Evolutionary conservation across 2,113 vertebrate genomes (phyloP), one percentile per base, ranked within the genome.

Genomic region (Pipa parva): DNA sequence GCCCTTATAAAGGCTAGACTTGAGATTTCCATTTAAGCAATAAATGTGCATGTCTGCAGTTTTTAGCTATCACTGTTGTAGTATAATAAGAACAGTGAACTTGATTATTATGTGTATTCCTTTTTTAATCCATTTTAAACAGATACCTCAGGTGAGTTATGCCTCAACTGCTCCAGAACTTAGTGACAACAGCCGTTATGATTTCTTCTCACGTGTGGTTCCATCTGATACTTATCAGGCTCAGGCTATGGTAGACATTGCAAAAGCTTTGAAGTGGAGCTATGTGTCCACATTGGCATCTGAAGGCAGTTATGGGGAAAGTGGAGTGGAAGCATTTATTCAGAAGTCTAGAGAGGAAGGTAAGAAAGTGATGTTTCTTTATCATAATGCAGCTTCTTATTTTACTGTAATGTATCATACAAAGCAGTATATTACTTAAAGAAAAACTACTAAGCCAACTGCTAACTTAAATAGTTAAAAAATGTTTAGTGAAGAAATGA

Each of bases 91-190:
- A n/a, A n/a, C n/a, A n/a, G n/a, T n/a, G n/a, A n/a, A n/a, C n/a
- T n/a, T n/a, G n/a, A n/a, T n/a, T n/a, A n/a, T n/a, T n/a, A n/a
- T n/a, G n/a, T n/a, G n/a, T n/a, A n/a, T n/a, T n/a, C n/a, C n/a
- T n/a, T 37, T 58, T 2, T 59, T n/a, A n/a, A n/a, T 46, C 17
- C 27, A n/a, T 7, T 18, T 56, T 10, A 68, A 5, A 3, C 66
- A 98, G 95, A 98, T 98, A 64, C 95, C 95, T 55, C 95, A 98
- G 85, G 93, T 98, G 85, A 98, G 95, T 84, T 98, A 98, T 0
- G 95, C 95, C 62, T 98, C 95, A 76, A 98, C 94, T 0, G 95
- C 95, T 0, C 94, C 95, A 0, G 95, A 98, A 83, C 84, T 98
- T 78, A 98, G 95, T 0, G 95, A 98, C 74, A 98, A 95, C 90